Percentiles rank a stretch among this genome's conserved stretches.
These are phyloP conservation scores for Oryzias melastigma DNA, from an alignment of 2,113 vertebrate species.

Conservation along the genomic window DNA sequence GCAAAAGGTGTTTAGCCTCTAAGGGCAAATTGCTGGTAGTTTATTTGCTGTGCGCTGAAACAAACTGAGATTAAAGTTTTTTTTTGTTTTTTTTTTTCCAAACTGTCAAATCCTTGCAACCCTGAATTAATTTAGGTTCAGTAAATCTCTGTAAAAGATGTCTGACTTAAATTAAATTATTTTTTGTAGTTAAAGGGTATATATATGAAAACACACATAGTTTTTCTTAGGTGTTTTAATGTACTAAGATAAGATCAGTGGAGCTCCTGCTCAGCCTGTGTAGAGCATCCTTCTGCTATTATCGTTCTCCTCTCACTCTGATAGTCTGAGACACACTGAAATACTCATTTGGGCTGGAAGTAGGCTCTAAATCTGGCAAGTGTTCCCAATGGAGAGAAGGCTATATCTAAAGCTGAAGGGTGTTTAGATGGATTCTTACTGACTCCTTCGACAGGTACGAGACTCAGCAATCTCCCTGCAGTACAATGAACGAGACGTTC, in stretches of 20 bases:
- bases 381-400: slow-evolving; percentile 30
- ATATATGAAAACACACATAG: slow-evolving; percentile 12
- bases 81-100: too few species aligned
- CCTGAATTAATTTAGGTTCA: too few species aligned
- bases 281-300: slow-evolving; percentile 15
- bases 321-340: slow-evolving; percentile 29
- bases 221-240: slow-evolving; percentile 34
- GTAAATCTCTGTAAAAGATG: slow-evolving; percentile 10
- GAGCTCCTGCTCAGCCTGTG: slow-evolving; percentile 26
- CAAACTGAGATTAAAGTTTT: too few species aligned
- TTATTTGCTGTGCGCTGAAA: not conserved
- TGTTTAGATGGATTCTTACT: slow-evolving; percentile 12
- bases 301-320: slow-evolving; percentile 29
- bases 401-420: slow-evolving; percentile 33
- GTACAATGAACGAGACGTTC: slow-evolving; percentile 17
- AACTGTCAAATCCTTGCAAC: too few species aligned
- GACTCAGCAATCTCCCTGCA: slow-evolving; percentile 2
- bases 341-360: slow-evolving; percentile 27
- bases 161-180: not conserved
- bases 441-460: slow-evolving; percentile 17
- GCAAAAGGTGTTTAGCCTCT: slow-evolving; percentile 23
- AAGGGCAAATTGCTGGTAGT: not conserved
- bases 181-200: too few species aligned
- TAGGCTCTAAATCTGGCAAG: slow-evolving; percentile 34
- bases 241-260: slow-evolving; percentile 38